phyloP scores from a whole-genome alignment of 2,113 vertebrate genomes.

The Lasiurus cinereus region DNA sequence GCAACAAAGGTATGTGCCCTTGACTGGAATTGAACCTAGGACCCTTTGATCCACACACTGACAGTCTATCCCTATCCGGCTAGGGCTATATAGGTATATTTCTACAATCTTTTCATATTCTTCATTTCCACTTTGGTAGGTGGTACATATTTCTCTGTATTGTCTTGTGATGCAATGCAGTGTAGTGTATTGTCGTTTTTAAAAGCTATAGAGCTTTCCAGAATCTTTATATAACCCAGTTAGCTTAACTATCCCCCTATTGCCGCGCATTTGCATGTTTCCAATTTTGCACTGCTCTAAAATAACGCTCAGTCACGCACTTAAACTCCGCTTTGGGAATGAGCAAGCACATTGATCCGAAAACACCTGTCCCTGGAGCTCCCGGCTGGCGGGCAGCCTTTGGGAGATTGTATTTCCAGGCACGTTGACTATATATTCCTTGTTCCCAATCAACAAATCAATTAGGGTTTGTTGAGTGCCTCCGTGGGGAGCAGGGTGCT shows the following conservation, averaged over 20 bases:
- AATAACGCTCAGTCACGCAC: constrained; percentile 55
- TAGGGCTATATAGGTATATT: neutral
- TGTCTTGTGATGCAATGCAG: neutral
- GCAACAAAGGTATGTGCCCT: too few relatives aligned
- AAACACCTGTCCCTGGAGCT: constrained; percentile 47
- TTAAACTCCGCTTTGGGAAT: constrained; percentile 62
- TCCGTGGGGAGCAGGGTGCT: neutral
- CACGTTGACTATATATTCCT: constrained; percentile 26
- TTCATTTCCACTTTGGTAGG: neutral
- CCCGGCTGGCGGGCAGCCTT: constrained; percentile 49
- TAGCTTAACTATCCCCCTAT: neutral
- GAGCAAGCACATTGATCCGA: constrained; percentile 59
- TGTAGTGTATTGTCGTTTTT: neutral
- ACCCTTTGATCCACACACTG: too few relatives aligned
- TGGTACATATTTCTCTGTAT: constrained; percentile 14
- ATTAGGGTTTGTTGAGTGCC: constrained; percentile 38
- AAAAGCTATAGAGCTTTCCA: neutral
- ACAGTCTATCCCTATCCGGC: too few relatives aligned
- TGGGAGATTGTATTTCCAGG: constrained; percentile 47
- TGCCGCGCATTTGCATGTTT: neutral
- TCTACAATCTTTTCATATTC: neutral
- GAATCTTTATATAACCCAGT: constrained; percentile 37
- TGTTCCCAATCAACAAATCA: constrained; percentile 73
- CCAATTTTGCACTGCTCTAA: constrained; percentile 21
- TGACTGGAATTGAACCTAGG: too few relatives aligned